Base-by-base conservation (phyloP, 2,113 vertebrate genomes). In the Indri indri region DNA sequence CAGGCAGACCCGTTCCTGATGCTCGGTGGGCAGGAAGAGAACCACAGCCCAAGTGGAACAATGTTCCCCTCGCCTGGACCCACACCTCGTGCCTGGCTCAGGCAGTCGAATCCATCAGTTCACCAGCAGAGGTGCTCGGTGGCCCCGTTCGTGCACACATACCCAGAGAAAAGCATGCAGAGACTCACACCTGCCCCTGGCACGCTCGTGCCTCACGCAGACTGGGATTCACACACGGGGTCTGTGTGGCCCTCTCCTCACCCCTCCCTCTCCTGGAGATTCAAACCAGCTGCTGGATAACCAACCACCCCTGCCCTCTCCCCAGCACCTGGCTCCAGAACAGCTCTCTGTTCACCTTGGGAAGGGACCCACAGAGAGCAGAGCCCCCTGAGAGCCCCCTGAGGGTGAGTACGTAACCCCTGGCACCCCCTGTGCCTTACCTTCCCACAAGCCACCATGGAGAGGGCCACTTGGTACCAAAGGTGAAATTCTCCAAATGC, bases 401-500 rank as follows among this genome's bases (percentile, higher is more conserved):
- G 17, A 57, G 23, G 5, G 11, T 12, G 16, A 63, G n/a, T 12
- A 8, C 25, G 8, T 2, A 54, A 13, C 7, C 27, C 42, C 76
- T 30, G 30, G 25, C 17, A 76, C 8, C 20, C 11, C 70, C 90
- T 34, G 18, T 95, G 98, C 74, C 99, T 99, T 99, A 99, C 99
- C 99, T 99, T 99, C 94, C 99, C 99, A 61, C 99, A 99, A 14
- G 99, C 99, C 98, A 99, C 99, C 99, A 99, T 99, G 95, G 99
- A 99, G 97, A 99, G 98, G 93, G 99, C 99, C 98, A 99, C 98
- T 98, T 99, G 99, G 98, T 99, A 99, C 99, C 99, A 99, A 71
- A 99, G 99, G 97, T 99, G 99, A 98, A 99, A 99, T 98, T 99
- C 99, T 97, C 99, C 99, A 98, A 99, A 99, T 0, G 99, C 99